These are phyloP conservation scores for Psettodes erumei DNA, from an alignment of 2,113 vertebrate species.

Conservation along the genomic window DNA sequence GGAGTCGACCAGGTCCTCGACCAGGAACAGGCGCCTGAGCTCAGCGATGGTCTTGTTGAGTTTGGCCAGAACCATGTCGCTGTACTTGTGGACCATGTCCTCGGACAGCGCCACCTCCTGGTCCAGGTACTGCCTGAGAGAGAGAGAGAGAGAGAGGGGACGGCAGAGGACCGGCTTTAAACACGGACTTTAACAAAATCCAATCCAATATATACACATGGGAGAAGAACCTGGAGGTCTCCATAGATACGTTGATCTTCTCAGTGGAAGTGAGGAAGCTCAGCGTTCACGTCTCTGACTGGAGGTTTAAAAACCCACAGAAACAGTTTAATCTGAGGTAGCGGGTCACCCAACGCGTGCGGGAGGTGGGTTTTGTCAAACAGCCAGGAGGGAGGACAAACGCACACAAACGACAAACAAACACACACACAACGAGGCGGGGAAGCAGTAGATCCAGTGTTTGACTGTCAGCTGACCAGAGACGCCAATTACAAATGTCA, in stretches of 20 bases:
- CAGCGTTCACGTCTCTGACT: background rate
- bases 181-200: too few species aligned
- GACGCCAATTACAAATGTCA: too few species aligned
- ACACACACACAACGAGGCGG: background rate
- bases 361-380: too few species aligned
- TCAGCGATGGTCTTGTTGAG: constrained; percentile 88
- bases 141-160: too few species aligned
- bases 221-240: too few species aligned
- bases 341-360: too few species aligned
- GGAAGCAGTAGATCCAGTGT: too few species aligned
- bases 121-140: constrained; percentile 89
- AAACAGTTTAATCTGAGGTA: too few species aligned
- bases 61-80: constrained; percentile 86
- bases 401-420: background rate
- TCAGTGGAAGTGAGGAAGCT: background rate
- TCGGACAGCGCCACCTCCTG: constrained; percentile 90
- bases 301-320: background rate
- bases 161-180: background rate
- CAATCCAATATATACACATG: too few species aligned
- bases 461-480: too few species aligned
- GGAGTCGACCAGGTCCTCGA: constrained; percentile 97
- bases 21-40: constrained; percentile 93
- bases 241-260: too few species aligned
- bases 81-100: constrained; percentile 92
- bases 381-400: constrained; percentile 28